Conservation (phyloP, 2,888 invertebrate genomes). For the Diachrysia chrysitis region DNA sequence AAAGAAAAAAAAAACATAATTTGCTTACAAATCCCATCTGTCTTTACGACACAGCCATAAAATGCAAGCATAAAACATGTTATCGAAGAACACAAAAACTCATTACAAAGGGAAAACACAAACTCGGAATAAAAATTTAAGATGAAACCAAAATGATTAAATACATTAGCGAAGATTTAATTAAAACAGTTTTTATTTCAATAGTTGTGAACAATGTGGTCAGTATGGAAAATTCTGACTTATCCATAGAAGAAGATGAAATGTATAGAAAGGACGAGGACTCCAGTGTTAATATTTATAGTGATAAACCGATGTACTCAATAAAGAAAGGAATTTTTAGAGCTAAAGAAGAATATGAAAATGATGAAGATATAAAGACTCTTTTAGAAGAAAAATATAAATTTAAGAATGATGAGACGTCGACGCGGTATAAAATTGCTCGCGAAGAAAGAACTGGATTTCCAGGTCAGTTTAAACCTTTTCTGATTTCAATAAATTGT, state of each 20-base stretch:
- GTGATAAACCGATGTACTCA: conserved; percentile 10
- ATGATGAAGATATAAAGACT: conserved; percentile 68
- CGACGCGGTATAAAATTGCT: conserved; percentile 75
- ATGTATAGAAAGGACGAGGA: conserved; percentile 16
- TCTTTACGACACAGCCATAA: conserved; percentile 63
- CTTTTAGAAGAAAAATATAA: conserved; percentile 81
- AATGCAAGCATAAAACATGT: conserved; percentile 60
- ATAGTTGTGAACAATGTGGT: conserved; percentile 37
- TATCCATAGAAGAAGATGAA: conserved; percentile 28
- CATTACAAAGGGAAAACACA: conserved; percentile 44
- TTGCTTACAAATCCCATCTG: conserved; percentile 42
- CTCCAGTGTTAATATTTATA: conserved; percentile 2
- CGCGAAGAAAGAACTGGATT: conserved; percentile 62
- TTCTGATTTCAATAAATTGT: neutral
- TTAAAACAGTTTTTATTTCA: conserved; percentile 43
- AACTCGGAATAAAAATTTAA: conserved; percentile 51
- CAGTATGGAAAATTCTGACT: conserved; percentile 12
- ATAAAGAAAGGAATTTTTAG: conserved; percentile 23
- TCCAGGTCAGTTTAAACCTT: conserved; percentile 61
- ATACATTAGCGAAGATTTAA: conserved; percentile 35
- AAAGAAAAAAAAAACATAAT: conserved; percentile 28
- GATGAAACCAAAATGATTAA: conserved; percentile 61
- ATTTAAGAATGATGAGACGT: conserved; percentile 78
- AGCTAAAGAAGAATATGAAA: conserved; percentile 31
- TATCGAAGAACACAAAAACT: conserved; percentile 50